Conservation (phyloP, 2,797 vertebrate genomes). For the Sebastolobus altivelis region DNA sequence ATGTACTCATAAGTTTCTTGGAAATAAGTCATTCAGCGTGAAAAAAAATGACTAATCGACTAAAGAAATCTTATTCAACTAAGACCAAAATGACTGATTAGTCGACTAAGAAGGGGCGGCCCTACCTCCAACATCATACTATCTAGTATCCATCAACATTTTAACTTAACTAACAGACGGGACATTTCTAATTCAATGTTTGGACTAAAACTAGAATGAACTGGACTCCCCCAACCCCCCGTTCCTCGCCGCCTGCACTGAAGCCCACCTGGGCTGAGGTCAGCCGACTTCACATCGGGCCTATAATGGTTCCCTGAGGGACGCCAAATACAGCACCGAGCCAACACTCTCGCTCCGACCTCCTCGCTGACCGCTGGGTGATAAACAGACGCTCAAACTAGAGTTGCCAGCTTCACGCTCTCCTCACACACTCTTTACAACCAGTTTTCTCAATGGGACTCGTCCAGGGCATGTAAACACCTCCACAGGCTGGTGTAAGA, state of each 20-base stretch:
- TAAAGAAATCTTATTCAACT: too few species aligned
- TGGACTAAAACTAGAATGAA: not conserved
- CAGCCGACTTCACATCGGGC: conserved; percentile 57
- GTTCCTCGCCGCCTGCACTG: not conserved
- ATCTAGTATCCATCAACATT: too few species aligned
- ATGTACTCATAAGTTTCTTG: too few species aligned
- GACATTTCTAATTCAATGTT: conserved; percentile 3
- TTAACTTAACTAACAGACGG: not conserved
- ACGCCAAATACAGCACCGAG: conserved; percentile 64
- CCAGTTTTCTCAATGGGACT: conserved; percentile 54
- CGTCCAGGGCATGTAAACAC: conserved; percentile 5
- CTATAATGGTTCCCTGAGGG: conserved; percentile 69
- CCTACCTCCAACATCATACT: too few species aligned
- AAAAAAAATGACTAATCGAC: too few species aligned
- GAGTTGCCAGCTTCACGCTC: not conserved
- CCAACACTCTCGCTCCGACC: conserved; percentile 30
- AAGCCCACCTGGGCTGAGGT: conserved; percentile 39
- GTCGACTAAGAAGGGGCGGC: not conserved
- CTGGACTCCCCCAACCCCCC: not conserved
- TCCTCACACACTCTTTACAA: conserved; percentile 8
- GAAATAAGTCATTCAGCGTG: too few species aligned
- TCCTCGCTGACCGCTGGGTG: conserved; percentile 7
- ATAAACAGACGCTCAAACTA: conserved; percentile 28
- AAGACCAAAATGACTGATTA: not conserved
- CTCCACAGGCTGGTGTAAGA: not conserved